Evolutionary conservation across 1,140 invertebrate genomes (phyloP).

Genomic region (Idris sp.): DNA sequence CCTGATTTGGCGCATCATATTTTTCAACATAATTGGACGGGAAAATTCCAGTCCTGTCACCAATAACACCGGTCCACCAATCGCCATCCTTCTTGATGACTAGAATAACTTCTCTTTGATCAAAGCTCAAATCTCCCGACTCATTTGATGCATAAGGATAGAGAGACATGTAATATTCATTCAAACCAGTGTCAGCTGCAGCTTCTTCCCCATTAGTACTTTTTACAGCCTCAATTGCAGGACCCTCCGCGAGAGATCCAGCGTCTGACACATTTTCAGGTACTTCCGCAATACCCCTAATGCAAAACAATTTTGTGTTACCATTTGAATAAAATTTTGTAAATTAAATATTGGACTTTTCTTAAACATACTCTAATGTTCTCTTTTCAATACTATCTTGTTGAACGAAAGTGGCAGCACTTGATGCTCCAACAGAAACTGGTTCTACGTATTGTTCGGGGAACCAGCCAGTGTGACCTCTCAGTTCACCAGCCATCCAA

Average conservation of each 20-base stretch:
- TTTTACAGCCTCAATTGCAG: slow-evolving; percentile 68
- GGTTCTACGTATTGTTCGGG: slow-evolving; percentile 97
- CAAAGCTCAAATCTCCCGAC: slow-evolving; percentile 93
- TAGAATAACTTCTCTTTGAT: slow-evolving; percentile 92
- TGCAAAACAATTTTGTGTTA: too few relatives aligned
- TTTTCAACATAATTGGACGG: slow-evolving; percentile 94
- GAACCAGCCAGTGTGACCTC: slow-evolving; percentile 96
- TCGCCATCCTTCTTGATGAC: slow-evolving; percentile 95
- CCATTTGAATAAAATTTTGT: background rate
- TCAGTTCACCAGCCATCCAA: slow-evolving; percentile 96
- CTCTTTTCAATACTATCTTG: slow-evolving; percentile 76
- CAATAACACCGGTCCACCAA: slow-evolving; percentile 98
- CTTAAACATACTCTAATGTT: slow-evolving; percentile 75
- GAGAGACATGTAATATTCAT: slow-evolving; percentile 89
- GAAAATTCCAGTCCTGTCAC: slow-evolving; percentile 92
- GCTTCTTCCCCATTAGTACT: slow-evolving; percentile 73
- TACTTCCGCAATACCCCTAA: slow-evolving; percentile 85
- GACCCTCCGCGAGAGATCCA: slow-evolving; percentile 75
- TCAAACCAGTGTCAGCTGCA: too few relatives aligned
- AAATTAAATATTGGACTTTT: too few relatives aligned
- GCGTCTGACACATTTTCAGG: slow-evolving; percentile 83
- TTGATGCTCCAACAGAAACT: slow-evolving; percentile 77
- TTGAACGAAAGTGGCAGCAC: slow-evolving; percentile 66
- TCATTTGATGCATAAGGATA: slow-evolving; percentile 93
- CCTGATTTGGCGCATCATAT: slow-evolving; percentile 76